phyloP scores from a whole-genome alignment of 2,113 vertebrate genomes.

The Emydocephalus ijimae region DNA sequence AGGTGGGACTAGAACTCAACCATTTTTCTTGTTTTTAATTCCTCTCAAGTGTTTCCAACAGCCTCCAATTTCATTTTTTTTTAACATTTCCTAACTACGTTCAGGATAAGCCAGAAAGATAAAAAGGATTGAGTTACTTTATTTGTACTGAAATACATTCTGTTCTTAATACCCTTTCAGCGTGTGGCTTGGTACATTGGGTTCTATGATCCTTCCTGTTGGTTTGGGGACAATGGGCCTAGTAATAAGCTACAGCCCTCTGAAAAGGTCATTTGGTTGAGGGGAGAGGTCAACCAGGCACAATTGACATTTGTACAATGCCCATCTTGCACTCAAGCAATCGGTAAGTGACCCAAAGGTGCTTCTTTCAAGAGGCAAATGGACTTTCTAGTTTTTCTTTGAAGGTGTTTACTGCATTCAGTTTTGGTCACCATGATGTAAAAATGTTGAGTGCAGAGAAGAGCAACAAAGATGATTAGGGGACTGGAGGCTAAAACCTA shows the following conservation, averaged over 20 bases:
- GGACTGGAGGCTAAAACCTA: too few relatives aligned
- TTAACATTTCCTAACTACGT: not conserved
- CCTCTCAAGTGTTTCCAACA: not conserved
- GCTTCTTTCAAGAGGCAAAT: too few relatives aligned
- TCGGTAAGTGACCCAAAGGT: too few relatives aligned
- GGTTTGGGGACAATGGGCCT: not conserved
- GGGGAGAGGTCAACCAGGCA: not conserved
- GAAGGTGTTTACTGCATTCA: too few relatives aligned
- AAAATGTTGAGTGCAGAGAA: too few relatives aligned
- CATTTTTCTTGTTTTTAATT: not conserved
- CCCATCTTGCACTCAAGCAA: not conserved
- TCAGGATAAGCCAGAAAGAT: not conserved
- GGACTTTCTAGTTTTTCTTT: too few relatives aligned
- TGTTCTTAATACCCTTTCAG: too few relatives aligned
- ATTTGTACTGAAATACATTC: not conserved
- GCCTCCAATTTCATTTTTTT: not conserved
- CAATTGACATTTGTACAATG: accelerated
- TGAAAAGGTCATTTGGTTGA: not conserved
- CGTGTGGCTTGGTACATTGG: not conserved
- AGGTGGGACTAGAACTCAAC: too few relatives aligned
- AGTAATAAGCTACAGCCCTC: not conserved
- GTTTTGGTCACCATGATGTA: too few relatives aligned
- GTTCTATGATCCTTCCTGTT: not conserved
- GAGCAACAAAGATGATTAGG: too few relatives aligned
- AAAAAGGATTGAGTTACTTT: not conserved